A percentile compares a stretch with the other conserved stretches of the same genome.
Conservation (phyloP, 2,888 invertebrate genomes). For the Sarcophaga caerulescens region DNA sequence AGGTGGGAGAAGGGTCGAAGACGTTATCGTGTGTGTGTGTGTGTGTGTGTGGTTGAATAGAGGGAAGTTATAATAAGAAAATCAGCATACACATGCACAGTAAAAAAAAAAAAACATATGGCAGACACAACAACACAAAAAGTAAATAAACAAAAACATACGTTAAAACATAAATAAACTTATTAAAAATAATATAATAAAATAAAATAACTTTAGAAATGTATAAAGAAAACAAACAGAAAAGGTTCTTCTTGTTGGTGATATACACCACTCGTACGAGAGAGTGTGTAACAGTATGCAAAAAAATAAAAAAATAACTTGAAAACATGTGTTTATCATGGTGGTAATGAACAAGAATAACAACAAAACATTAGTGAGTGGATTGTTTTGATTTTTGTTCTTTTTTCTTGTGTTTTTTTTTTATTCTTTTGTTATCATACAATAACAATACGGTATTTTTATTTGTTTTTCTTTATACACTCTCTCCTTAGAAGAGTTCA, state of each 20-base stretch:
- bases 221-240: neutral
- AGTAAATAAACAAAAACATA: neutral
- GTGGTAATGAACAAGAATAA: constrained; percentile 35
- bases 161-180: neutral
- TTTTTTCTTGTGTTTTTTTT: neutral
- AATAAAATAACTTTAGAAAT: neutral
- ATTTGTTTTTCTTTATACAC: constrained; percentile 43
- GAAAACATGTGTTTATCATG: constrained; percentile 63
- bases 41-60: neutral
- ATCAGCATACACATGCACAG: neutral
- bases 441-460: constrained; percentile 62
- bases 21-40: neutral
- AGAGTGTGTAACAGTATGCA: neutral
- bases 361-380: neutral
- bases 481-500: constrained; percentile 52
- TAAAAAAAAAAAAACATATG: constrained; percentile 43
- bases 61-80: neutral
- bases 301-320: constrained; percentile 24
- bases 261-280: no score
- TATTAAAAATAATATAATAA: neutral
- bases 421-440: constrained; percentile 17
- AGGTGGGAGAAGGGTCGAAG: constrained; percentile 9
- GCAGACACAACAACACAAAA: constrained; percentile 15
- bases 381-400: constrained; percentile 64
- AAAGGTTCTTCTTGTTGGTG: neutral